Evolutionary conservation across 2,797 vertebrate species (phyloP).

Genomic region (Enteromius fasciolatus): DNA sequence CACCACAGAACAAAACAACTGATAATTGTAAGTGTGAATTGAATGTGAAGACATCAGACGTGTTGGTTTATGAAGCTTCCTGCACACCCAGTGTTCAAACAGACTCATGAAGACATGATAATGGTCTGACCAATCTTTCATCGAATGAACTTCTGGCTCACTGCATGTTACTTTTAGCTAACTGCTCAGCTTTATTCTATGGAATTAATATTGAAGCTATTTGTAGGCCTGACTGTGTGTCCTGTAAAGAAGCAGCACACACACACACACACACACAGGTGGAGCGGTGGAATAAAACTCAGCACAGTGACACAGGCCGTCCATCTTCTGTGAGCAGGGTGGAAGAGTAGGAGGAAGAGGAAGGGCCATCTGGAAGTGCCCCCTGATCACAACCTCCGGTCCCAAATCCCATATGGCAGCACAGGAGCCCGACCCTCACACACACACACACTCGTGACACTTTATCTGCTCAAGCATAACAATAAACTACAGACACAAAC

Average conservation of each 20-base stretch:
- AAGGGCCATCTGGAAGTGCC: conserved; percentile 61
- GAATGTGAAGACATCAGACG: neutral
- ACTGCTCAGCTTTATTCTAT: no score
- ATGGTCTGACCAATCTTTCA: neutral
- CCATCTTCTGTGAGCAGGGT: conserved; percentile 30
- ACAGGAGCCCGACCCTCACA: conserved; percentile 54
- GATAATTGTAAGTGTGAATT: neutral
- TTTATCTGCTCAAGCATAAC: conserved; percentile 16
- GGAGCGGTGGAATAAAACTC: neutral
- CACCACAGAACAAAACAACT: neutral
- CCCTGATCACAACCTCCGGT: conserved; percentile 53
- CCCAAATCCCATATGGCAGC: conserved; percentile 59
- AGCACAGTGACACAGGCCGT: conserved; percentile 13
- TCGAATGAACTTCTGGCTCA: neutral
- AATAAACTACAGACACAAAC: conserved; percentile 15
- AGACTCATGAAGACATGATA: neutral
- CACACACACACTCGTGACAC: conserved; percentile 12
- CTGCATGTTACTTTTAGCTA: neutral
- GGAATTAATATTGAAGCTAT: neutral
- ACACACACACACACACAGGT: conserved; percentile 36
- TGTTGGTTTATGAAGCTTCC: neutral
- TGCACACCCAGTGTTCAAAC: neutral
- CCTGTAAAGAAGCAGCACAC: neutral
- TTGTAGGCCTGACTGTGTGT: neutral
- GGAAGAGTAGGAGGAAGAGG: conserved; percentile 27